Evolutionary conservation across 1,140 invertebrate species (phyloP), one percentile per base, ranked within the genome.

Genomic region (Cataglyphis hispanica): DNA sequence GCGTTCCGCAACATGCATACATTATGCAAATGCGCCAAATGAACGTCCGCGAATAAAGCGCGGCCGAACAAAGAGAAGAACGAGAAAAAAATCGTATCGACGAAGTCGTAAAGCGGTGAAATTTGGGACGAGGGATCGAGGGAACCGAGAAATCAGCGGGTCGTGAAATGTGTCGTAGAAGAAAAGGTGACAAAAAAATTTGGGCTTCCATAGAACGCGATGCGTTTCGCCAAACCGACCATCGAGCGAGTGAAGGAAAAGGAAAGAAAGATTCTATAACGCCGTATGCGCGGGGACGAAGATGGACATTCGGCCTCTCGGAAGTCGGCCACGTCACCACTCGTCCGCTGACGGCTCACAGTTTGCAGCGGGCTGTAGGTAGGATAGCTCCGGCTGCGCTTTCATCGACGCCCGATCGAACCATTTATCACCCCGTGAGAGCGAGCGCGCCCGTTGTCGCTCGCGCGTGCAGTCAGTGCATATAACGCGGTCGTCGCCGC

Each of bases 371-470:
- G 50, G 50, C n/a, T 27, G 27, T n/a, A n/a, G 34, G 72, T 43
- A 76, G 50, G n/a, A 27, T 37, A 27, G 66, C 50, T 43, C 64
- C 77, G 69, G 37, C 80, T 78, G 81, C 85, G 89, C 78, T 83
- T 87, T 90, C 81, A 93, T 92, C 90, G 89, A 87, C 85, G 88
- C 87, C 86, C 84, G 83, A 92, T 92, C 91, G 76, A 56, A 81
- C 88, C 92, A 92, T 93, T 92, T 91, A 92, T 93, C 91, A 93
- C 84, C 61, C 46, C 83, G 84, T 67, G 67, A 77, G 85, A 72
- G 83, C 66, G 84, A 75, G 60, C 74, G 74, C 64, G 80, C 58
- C 58, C 69, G 88, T 89, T 90, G 87, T 89, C 90, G 84, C 46
- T 86, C 85, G 69, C 70, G 64, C 69, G 86, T 81, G 60, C 58